phyloP scores from a whole-genome alignment of 2,113 vertebrate species.

The Hylia prasina region DNA sequence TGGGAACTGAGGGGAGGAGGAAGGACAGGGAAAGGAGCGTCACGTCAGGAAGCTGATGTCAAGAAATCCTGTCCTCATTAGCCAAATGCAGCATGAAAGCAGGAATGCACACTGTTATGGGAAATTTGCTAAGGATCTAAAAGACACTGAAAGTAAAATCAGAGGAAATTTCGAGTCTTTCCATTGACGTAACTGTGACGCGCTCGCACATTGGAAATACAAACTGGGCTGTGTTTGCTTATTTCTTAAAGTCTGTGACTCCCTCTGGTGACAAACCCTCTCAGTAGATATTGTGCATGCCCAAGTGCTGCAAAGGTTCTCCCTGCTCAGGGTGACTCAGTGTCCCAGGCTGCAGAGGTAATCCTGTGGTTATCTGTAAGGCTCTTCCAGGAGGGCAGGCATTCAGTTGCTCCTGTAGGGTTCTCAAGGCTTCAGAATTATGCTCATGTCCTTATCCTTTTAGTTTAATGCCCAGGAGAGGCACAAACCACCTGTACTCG shows the following conservation, averaged over 20 bases:
- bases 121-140: neutral
- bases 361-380: neutral
- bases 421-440: neutral
- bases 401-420: neutral
- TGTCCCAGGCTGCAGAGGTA: neutral
- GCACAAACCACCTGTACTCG: neutral
- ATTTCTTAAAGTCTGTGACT: neutral
- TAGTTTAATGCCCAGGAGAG: neutral
- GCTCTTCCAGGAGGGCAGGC: neutral
- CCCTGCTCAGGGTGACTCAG: neutral
- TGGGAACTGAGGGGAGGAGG: neutral
- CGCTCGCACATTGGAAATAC: neutral
- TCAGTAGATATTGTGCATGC: neutral
- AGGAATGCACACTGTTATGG: neutral
- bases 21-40: neutral
- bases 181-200: neutral
- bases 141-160: neutral
- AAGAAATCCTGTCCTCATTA: neutral
- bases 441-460: neutral
- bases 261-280: conserved; percentile 35
- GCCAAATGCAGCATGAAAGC: neutral
- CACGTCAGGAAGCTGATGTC: neutral
- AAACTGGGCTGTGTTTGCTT: neutral
- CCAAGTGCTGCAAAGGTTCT: neutral
- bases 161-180: conserved; percentile 4